Conservation (phyloP, 2,888 invertebrate genomes). For the Acrobasis suavella region DNA sequence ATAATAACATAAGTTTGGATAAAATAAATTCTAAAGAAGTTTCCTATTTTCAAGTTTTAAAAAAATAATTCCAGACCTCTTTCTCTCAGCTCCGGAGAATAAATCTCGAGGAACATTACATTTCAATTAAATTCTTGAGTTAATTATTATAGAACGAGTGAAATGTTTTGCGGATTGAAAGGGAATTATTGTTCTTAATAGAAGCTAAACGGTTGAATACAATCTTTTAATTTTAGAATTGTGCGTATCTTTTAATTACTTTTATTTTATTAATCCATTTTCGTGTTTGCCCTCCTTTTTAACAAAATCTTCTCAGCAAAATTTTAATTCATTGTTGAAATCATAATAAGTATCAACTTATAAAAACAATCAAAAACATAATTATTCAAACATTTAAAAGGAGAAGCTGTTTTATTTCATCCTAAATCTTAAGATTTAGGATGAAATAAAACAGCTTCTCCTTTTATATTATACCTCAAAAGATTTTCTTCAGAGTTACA, state of each 20-base stretch:
- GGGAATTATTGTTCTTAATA: background rate
- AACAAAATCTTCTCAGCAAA: too few species aligned
- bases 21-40: background rate
- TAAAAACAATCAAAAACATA: too few species aligned
- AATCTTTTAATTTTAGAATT: background rate
- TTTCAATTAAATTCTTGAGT: background rate
- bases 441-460: too few species aligned
- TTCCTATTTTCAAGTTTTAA: background rate
- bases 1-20: too few species aligned
- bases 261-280: background rate
- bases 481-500: too few species aligned
- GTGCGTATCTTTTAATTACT: background rate
- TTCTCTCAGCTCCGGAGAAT: background rate
- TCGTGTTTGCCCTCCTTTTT: background rate
- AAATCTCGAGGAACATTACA: background rate
- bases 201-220: background rate
- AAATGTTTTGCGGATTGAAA: conserved; percentile 6
- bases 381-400: too few species aligned
- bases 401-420: too few species aligned
- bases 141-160: background rate
- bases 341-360: too few species aligned
- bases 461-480: too few species aligned
- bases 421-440: too few species aligned
- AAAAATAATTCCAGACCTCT: conserved; percentile 1
- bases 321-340: too few species aligned